Evolutionary conservation across 2,113 vertebrate species (phyloP).

Genomic region (Rhynchopsitta pachyrhyncha): DNA sequence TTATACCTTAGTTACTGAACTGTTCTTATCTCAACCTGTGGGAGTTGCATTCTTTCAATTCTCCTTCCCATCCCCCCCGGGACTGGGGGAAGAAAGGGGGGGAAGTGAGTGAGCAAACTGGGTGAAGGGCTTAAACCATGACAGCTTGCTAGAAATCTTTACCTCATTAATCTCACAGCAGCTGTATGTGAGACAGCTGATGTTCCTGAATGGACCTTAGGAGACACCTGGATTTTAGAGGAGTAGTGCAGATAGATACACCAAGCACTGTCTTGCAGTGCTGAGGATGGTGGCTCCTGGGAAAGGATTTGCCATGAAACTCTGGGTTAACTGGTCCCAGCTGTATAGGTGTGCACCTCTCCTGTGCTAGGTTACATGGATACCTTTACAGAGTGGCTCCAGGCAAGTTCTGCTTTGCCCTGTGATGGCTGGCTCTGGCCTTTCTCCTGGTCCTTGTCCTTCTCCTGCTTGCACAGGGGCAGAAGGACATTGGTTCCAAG

Average conservation of each 20-base stretch:
- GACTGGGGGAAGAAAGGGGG: no score
- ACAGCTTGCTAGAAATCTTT: background rate
- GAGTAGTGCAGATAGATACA: background rate
- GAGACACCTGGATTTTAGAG: background rate
- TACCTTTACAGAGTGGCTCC: accelerated
- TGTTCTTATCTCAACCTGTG: no score
- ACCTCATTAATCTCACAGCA: background rate
- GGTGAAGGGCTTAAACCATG: no score
- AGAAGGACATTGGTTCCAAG: accelerated
- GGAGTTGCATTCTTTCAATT: no score
- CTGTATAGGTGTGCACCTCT: background rate
- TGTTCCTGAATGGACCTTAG: background rate
- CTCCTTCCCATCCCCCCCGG: no score
- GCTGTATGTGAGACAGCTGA: background rate
- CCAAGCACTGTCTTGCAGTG: background rate
- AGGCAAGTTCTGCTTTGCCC: background rate
- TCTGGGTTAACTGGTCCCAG: accelerated
- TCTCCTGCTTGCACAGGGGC: background rate
- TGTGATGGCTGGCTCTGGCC: background rate
- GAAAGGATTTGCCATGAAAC: background rate
- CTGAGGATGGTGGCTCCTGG: background rate
- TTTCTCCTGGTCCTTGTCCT: background rate
- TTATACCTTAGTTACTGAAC: no score
- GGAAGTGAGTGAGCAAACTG: no score
- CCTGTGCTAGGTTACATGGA: accelerated